Conservation (phyloP, 2,888 invertebrate species). For the Agonum fuliginosum region DNA sequence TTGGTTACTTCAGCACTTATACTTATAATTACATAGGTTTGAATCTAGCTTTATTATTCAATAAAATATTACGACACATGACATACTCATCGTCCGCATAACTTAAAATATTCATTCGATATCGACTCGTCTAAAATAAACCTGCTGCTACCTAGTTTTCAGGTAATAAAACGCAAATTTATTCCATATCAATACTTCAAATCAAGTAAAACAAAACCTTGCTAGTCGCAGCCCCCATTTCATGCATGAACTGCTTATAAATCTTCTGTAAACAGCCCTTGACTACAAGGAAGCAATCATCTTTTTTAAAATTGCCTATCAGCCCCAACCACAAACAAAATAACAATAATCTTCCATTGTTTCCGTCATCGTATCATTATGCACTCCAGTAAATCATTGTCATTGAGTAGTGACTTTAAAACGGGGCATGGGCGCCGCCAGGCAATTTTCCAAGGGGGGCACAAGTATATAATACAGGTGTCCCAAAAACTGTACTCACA, state of each 20-base stretch:
- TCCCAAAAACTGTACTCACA: no score
- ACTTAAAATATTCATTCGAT: slow-evolving; percentile 4
- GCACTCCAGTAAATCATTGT: slow-evolving; percentile 25
- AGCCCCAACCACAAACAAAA: slow-evolving; percentile 9
- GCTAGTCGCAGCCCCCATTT: no score
- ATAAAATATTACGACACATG: no score
- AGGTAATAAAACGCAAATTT: slow-evolving; percentile 32
- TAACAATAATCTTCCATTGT: slow-evolving; percentile 22
- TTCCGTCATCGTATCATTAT: slow-evolving; percentile 26
- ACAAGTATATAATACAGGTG: no score
- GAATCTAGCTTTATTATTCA: no score
- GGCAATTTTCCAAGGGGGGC: no score
- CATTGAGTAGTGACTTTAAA: background rate
- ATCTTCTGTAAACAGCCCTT: slow-evolving; percentile 8
- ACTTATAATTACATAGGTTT: no score
- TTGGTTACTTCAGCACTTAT: no score
- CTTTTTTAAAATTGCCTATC: slow-evolving; percentile 24
- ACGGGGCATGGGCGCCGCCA: no score
- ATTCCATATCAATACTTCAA: slow-evolving; percentile 34
- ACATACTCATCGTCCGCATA: no score
- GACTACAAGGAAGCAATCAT: slow-evolving; percentile 32
- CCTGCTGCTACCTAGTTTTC: slow-evolving; percentile 20
- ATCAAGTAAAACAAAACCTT: slow-evolving; percentile 32
- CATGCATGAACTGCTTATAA: slow-evolving; percentile 27
- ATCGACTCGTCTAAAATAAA: slow-evolving; percentile 7